Base-by-base conservation (phyloP, 2,797 vertebrate genomes). In the Premnoplex brunnescens region DNA sequence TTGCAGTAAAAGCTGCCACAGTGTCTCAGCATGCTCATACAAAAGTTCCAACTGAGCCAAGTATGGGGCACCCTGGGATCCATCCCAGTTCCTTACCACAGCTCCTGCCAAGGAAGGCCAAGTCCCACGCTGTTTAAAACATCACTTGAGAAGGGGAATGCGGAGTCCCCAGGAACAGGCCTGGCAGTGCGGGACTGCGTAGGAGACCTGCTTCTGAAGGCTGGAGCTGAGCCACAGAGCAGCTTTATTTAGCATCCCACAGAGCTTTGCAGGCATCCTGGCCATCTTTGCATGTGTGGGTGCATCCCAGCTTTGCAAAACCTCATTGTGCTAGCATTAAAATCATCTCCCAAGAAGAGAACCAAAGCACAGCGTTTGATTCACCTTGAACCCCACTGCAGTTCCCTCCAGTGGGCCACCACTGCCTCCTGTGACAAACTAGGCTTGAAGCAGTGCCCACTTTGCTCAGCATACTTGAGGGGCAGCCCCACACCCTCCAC, bases 121-220 rank as follows among this genome's bases (percentile, higher is more conserved):
- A 44, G 49, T 41, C 41, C 41, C 36, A 44, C 0, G 0, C 18
- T 26, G 51, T 0, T 55, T 67, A 37, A 73, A 91, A 67, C 0
- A 0, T 30, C 60, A 24, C 32, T 46, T 34, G 19, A 63, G 48
- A 71, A 71, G 36, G 23, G n/a, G 32, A 85, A 71, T 2, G 2
- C 0, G 3, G 36, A 76, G 20, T 23, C n/a, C 11, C 27, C 3
- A 13, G 24, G 43, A 28, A 19, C 26, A n/a, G 49, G 22, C 48
- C 54, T 60, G 66, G 64, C 9, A 7, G 20, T 1, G 1, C 18
- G 4, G 19, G 10, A 44, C 69, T 43, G 46, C 0, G 1, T 9
- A 54, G 28, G 60, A 75, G 54, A 87, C 14, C 34, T 46, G 43
- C 48, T 63, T 60, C 60, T 80, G 66, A 51, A 81, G 43, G 56